Evolutionary conservation across 1,140 invertebrate species (phyloP).

Genomic region (Oreohelix idahoensis): DNA sequence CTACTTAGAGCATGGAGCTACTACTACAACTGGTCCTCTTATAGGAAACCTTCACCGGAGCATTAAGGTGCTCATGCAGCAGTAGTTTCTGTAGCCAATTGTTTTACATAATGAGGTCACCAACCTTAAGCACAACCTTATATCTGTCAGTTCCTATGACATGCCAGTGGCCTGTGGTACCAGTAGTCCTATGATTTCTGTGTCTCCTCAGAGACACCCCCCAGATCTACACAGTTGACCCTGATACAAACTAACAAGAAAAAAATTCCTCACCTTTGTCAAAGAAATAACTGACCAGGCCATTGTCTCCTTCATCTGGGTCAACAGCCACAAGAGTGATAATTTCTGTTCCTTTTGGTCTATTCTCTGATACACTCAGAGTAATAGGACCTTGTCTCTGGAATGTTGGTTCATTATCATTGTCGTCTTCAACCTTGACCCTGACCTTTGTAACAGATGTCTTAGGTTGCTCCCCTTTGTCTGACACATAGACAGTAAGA

Average conservation of each 20-base stretch:
- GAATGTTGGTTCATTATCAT: conserved; percentile 89
- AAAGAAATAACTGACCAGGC: conserved; percentile 61
- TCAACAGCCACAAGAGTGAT: conserved; percentile 96
- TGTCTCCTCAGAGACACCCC: too few relatives aligned
- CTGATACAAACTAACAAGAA: neutral
- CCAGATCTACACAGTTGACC: too few relatives aligned
- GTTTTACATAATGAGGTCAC: too few relatives aligned
- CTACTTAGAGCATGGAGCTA: too few relatives aligned
- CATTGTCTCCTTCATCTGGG: conserved; percentile 80
- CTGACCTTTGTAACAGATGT: conserved; percentile 81
- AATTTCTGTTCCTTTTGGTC: conserved; percentile 86
- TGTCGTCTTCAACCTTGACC: conserved; percentile 87
- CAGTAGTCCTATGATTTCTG: too few relatives aligned
- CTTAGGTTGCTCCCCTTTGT: conserved; percentile 85
- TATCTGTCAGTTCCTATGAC: too few relatives aligned
- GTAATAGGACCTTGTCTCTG: conserved; percentile 73
- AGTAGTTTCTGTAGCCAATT: too few relatives aligned
- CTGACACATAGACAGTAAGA: conserved; percentile 86
- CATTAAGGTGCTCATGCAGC: too few relatives aligned
- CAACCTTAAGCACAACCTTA: too few relatives aligned
- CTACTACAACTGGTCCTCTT: too few relatives aligned
- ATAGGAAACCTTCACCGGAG: too few relatives aligned
- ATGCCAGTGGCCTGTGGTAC: too few relatives aligned
- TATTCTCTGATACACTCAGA: conserved; percentile 82
- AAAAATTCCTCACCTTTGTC: conserved; percentile 51